Base-by-base conservation (phyloP, 2,797 vertebrate species). In the Myotis myotis region DNA sequence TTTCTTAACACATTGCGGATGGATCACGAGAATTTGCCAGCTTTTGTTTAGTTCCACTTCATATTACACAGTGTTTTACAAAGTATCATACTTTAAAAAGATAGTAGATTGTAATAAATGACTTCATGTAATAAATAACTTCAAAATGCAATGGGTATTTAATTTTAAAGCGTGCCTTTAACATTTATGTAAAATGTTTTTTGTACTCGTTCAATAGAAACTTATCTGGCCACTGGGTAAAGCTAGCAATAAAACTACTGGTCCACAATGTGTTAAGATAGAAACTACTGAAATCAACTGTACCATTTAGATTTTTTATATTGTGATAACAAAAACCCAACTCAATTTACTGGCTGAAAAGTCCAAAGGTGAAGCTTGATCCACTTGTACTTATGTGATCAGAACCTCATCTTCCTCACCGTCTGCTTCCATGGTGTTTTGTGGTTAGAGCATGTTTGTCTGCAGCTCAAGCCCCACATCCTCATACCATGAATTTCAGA, bases 221-320 rank as follows among this genome's bases (percentile, higher is more conserved):
- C 11, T 60, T 60, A 28, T 13, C 25, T 60, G 57, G 57, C 57
- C 57, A 60, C 57, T 60, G 57, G 57, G 57, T 60, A 60, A 28
- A 60, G 25, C 57, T 60, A 60, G 57, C 25, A 60, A 6, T 57
- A 5, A 60, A 60, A 60, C 57, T 60, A 57, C 57, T 60, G 57
- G 57, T 60, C 57, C 23, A 2, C 57, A 60, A 11, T 28, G 23
- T 60, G 57, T 60, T 12, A 47, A 92, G 57, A 23, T 81, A 79
- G 72, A 94, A 84, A n/a, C 72, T 72, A 41, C 36, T 88, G 80
- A 91, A 89, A 89, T 75, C 6, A 93, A 12, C 25, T 80, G 33
- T 93, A 74, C 53, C 49, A 41, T 86, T 93, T 86, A 91, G 28
- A 36, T 96, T 88, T 91, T 72, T 74, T 70, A 49, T 89, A 62